phyloP scores from a whole-genome alignment of 2,113 vertebrate genomes.

The Glaucidium brasilianum region DNA sequence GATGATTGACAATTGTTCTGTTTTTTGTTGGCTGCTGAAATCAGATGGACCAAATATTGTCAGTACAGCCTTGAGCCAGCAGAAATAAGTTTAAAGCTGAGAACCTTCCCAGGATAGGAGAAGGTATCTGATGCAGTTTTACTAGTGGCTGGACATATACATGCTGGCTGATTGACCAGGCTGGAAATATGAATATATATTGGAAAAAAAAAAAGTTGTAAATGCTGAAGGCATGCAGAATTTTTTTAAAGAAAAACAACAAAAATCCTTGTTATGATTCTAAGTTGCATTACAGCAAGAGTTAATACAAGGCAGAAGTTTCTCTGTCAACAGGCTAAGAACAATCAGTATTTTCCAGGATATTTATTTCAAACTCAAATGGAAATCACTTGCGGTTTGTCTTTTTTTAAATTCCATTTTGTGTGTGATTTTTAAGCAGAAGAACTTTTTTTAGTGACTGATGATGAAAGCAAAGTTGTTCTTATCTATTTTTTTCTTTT shows the following conservation, averaged over 20 bases:
- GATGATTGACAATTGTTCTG: rapidly evolving
- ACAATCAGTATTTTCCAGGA: background rate
- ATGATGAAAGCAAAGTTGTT: background rate
- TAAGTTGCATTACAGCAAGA: background rate
- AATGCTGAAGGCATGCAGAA: background rate
- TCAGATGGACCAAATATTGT: background rate
- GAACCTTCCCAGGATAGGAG: background rate
- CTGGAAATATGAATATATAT: background rate
- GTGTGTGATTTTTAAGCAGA: background rate
- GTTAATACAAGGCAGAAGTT: background rate
- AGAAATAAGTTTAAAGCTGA: background rate
- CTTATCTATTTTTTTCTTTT: background rate
- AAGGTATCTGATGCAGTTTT: background rate
- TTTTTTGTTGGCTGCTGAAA: background rate
- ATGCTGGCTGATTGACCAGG: background rate
- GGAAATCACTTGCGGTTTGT: background rate
- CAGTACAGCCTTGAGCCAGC: background rate
- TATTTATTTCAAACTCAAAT: background rate
- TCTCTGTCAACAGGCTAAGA: background rate
- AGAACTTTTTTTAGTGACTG: background rate
- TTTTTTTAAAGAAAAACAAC: background rate
- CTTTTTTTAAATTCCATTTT: background rate
- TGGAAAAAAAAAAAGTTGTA: background rate
- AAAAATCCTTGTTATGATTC: background rate
- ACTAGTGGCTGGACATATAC: background rate